These are phyloP conservation scores for Leptinotarsa haldemani DNA, from an alignment of 2,888 invertebrate species.

Conservation along the genomic window DNA sequence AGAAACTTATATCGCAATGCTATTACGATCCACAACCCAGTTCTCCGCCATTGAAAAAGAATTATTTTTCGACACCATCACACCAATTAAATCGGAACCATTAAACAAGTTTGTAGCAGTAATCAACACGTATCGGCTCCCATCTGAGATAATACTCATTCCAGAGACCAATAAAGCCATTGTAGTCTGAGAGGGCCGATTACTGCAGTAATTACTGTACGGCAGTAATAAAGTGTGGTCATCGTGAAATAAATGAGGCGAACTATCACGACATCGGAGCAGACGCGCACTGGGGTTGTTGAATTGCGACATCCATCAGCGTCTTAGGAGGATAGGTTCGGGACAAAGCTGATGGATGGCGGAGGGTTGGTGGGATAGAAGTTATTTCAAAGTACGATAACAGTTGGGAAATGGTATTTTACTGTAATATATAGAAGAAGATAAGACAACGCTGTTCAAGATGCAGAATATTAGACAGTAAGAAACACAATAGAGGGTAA, in stretches of 20 bases:
- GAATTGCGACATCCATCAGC: conserved; percentile 13
- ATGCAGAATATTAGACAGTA: too few species aligned
- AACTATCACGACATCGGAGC: conserved; percentile 60
- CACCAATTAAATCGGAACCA: conserved; percentile 28
- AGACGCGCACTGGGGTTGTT: conserved; percentile 36
- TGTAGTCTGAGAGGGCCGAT: conserved; percentile 57
- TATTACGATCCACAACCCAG: not conserved
- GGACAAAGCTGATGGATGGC: not conserved
- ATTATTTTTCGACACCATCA: conserved; percentile 21
- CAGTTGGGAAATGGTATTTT: too few species aligned
- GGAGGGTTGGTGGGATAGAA: too few species aligned
- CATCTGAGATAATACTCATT: conserved; percentile 46
- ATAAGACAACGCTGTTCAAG: too few species aligned
- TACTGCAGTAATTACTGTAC: conserved; percentile 63
- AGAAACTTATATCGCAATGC: not conserved
- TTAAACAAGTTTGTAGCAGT: conserved; percentile 42
- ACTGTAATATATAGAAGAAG: too few species aligned
- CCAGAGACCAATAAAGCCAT: conserved; percentile 46
- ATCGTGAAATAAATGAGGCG: conserved; percentile 62
- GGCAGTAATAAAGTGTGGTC: conserved; percentile 62
- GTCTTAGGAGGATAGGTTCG: conserved; percentile 11
- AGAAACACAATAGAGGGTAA: too few species aligned
- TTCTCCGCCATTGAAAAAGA: not conserved
- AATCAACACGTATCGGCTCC: conserved; percentile 47
- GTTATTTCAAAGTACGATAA: too few species aligned